Evolutionary conservation across 2,888 invertebrate genomes (phyloP).

Genomic region (Ochropleura leucogaster): DNA sequence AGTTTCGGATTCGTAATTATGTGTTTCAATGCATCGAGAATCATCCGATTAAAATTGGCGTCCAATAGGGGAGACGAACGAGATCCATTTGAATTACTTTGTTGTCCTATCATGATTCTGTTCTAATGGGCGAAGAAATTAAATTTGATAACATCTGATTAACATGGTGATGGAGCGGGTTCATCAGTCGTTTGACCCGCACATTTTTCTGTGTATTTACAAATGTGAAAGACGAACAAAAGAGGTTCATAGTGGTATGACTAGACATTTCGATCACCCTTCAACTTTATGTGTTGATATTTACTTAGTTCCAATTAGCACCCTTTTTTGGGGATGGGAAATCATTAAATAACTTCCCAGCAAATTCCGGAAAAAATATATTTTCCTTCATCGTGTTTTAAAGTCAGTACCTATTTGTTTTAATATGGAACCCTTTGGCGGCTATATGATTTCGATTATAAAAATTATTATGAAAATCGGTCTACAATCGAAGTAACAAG

Average conservation of each 20-base stretch:
- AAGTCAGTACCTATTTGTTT: too few relatives aligned
- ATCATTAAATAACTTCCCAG: too few relatives aligned
- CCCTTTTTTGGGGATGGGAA: too few relatives aligned
- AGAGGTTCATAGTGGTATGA: conserved; percentile 40
- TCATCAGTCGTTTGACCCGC: conserved; percentile 45
- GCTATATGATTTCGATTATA: too few relatives aligned
- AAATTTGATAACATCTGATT: conserved; percentile 67
- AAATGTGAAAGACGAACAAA: conserved; percentile 12
- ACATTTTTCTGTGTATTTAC: conserved; percentile 14
- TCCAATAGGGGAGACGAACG: conserved; percentile 81
- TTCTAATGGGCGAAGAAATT: conserved; percentile 62
- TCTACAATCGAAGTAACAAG: too few relatives aligned
- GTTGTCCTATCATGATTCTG: conserved; percentile 60
- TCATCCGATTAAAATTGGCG: conserved; percentile 90
- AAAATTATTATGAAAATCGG: too few relatives aligned
- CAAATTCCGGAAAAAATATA: too few relatives aligned
- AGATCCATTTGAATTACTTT: conserved; percentile 67
- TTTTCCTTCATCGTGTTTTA: too few relatives aligned
- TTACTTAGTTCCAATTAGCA: not conserved
- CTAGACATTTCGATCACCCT: conserved; percentile 24
- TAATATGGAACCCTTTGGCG: too few relatives aligned
- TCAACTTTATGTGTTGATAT: not conserved
- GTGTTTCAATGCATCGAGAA: conserved; percentile 85
- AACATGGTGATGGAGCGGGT: conserved; percentile 52
- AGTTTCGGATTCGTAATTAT: conserved; percentile 87